phyloP scores from a whole-genome alignment of 2,888 invertebrate species.

The Noctua fimbriata region DNA sequence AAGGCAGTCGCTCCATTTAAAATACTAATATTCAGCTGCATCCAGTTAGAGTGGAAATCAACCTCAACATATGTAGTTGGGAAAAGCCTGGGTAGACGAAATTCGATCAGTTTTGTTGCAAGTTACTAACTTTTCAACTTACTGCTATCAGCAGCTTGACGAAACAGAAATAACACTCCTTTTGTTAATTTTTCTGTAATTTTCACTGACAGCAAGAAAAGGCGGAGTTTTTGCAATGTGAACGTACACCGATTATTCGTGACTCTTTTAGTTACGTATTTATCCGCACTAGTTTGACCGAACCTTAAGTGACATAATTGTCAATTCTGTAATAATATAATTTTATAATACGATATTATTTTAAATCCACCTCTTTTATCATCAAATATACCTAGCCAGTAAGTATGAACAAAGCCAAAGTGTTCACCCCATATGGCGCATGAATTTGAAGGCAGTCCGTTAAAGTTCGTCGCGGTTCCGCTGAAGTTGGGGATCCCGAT shows the following conservation, averaged over 20 bases:
- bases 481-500: slow-evolving; percentile 50
- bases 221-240: too few relatives aligned
- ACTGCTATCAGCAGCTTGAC: too few relatives aligned
- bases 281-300: too few relatives aligned
- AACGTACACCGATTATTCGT: too few relatives aligned
- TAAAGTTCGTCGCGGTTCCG: slow-evolving; percentile 49
- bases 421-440: slow-evolving; percentile 52
- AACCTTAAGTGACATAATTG: neutral
- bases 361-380: neutral
- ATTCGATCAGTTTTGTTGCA: neutral
- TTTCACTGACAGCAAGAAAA: too few relatives aligned
- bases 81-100: too few relatives aligned
- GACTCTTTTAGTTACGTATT: too few relatives aligned
- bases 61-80: neutral
- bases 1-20: too few relatives aligned
- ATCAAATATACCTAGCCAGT: slow-evolving; percentile 2
- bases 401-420: slow-evolving; percentile 30
- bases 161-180: too few relatives aligned
- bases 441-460: slow-evolving; percentile 59
- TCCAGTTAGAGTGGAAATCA: neutral
- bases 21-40: neutral
- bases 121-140: neutral
- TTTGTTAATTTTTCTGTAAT: too few relatives aligned
- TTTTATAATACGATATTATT: neutral
- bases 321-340: neutral